A percentile compares a stretch with the other conserved stretches of the same genome.
These are phyloP conservation scores for Trichopoda pennipes DNA, from an alignment of 2,888 invertebrate species.

Conservation along the genomic window DNA sequence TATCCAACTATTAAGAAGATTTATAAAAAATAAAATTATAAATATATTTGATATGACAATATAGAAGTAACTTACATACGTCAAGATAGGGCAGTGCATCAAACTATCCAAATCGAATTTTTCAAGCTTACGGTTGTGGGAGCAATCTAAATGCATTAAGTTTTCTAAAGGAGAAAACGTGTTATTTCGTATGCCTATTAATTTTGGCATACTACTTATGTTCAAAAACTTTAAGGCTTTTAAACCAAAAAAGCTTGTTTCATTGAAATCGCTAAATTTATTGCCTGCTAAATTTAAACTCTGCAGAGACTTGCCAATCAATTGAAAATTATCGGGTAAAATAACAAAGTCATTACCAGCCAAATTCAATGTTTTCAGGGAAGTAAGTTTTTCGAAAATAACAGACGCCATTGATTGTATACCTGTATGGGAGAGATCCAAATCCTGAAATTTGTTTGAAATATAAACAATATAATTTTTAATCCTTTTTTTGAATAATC, in stretches of 20 bases:
- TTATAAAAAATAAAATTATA: background rate
- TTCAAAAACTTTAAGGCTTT: slow-evolving; percentile 83
- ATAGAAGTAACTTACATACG: slow-evolving; percentile 70
- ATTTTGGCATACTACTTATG: slow-evolving; percentile 83
- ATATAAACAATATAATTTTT: background rate
- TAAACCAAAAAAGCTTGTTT: slow-evolving; percentile 84
- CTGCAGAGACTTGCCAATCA: slow-evolving; percentile 83
- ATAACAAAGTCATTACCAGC: slow-evolving; percentile 84
- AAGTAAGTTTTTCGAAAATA: slow-evolving; percentile 82
- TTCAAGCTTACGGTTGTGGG: slow-evolving; percentile 82
- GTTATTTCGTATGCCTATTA: slow-evolving; percentile 83
- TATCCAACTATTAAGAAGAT: slow-evolving; percentile 82
- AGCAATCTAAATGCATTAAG: slow-evolving; percentile 80
- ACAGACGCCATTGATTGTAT: slow-evolving; percentile 83
- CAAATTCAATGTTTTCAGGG: slow-evolving; percentile 83
- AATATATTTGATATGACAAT: background rate
- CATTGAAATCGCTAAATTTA: slow-evolving; percentile 83
- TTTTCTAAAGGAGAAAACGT: slow-evolving; percentile 82
- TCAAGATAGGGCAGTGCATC: slow-evolving; percentile 73
- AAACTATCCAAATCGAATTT: slow-evolving; percentile 84
- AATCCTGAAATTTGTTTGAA: slow-evolving; percentile 77
- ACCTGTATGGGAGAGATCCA: slow-evolving; percentile 84
- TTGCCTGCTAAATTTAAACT: slow-evolving; percentile 85
- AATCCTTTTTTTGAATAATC: background rate
- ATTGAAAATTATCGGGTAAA: slow-evolving; percentile 83